Evolutionary conservation across 2,888 invertebrate genomes (phyloP), one percentile per base, ranked within the genome.

Genomic region (Dromius quadrimaculatus): DNA sequence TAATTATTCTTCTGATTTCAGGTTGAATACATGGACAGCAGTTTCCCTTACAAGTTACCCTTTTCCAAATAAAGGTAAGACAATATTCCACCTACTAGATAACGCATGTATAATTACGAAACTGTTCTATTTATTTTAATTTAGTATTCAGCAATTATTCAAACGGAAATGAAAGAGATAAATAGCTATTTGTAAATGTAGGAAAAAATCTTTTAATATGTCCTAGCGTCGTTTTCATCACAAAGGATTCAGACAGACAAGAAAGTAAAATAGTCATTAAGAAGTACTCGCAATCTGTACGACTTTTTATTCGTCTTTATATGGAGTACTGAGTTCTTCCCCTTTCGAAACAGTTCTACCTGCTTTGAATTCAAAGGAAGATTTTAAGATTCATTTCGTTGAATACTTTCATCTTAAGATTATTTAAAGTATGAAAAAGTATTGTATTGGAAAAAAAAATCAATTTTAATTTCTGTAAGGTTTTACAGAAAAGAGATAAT

Each of bases 21-120:
- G 82, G 81, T 79, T 80, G 80, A 80, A 78, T 81, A 81, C 81
- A 81, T 82, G 82, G 82, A 82, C 81, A 80, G 79, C 77, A 80
- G 81, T 77, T 80, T 76, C 76, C 76, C 76, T 76, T 77, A 76
- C 75, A 77, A 78, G 79, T 80, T 80, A 79, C 81, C 70, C 70
- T 70, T 79, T 79, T 79, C 76, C 77, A 78, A 76, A 77, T 78
- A 77, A 78, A 78, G 80, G 81, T 81, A 76, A 81, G 81, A n/a
- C n/a, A n/a, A n/a, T n/a, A n/a, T n/a, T n/a, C n/a, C n/a, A 41
- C 41, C 9, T 15, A 6, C 17, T 41, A 1, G 8, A n/a, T n/a
- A n/a, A n/a, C n/a, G n/a, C n/a, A n/a, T n/a, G n/a, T n/a, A 3
- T 41, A 1, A 15, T n/a, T 41, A 4, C 41, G 13, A 34, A 9